Percentiles rank a stretch among this genome's conserved stretches.
phyloP scores from a whole-genome alignment of 1,140 invertebrate genomes.

The Chrysomallon squamiferum region DNA sequence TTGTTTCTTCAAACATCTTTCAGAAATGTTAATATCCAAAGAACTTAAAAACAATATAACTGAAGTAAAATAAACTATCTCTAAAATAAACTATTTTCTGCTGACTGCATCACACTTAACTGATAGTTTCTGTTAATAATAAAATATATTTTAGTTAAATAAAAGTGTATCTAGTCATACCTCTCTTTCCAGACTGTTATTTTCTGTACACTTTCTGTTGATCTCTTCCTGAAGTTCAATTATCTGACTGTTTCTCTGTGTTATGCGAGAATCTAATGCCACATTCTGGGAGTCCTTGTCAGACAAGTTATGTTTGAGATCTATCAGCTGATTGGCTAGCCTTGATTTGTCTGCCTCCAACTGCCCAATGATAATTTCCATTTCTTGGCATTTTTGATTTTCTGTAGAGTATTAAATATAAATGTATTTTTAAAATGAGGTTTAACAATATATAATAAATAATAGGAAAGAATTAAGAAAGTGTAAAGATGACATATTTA shows the following conservation, averaged over 20 bases:
- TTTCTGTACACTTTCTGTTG: conserved; percentile 38
- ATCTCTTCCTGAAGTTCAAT: conserved; percentile 55
- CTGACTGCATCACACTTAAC: too few species aligned
- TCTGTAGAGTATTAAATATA: conserved; percentile 25
- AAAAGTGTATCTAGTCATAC: conserved; percentile 16
- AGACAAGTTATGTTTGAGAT: conserved; percentile 28
- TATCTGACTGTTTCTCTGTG: conserved; percentile 51
- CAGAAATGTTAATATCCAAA: too few species aligned
- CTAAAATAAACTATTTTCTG: too few species aligned
- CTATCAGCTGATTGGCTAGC: conserved; percentile 26
- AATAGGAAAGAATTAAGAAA: too few species aligned
- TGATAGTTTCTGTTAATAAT: too few species aligned
- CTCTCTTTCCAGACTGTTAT: conserved; percentile 50
- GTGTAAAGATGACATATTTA: too few species aligned
- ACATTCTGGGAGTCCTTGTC: conserved; percentile 43
- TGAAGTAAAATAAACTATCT: too few species aligned
- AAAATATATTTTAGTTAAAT: too few species aligned
- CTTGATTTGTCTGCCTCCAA: conserved; percentile 40
- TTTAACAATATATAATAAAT: too few species aligned
- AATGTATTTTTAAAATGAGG: too few species aligned
- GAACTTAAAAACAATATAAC: too few species aligned
- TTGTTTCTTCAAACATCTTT: too few species aligned
- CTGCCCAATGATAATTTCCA: conserved; percentile 33
- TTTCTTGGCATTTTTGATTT: conserved; percentile 35
- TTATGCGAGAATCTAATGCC: conserved; percentile 43